phyloP scores from a whole-genome alignment of 2,888 invertebrate genomes.

The Eupsilia transversa region DNA sequence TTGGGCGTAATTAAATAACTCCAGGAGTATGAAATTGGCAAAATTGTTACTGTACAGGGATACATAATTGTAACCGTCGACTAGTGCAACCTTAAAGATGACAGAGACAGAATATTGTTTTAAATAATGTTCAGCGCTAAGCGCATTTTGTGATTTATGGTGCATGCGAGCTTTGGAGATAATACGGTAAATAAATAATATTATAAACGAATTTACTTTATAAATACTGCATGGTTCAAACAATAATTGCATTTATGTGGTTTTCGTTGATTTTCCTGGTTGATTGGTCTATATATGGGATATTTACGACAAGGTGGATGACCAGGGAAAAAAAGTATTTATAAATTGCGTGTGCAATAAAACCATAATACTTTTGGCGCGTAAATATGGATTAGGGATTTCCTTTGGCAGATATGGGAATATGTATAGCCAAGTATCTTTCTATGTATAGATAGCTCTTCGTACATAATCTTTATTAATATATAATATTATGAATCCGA shows the following conservation, averaged over 20 bases:
- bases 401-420: not conserved
- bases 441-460: not conserved
- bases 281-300: slow-evolving; percentile 10
- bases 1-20: too few relatives aligned
- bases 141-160: too few relatives aligned
- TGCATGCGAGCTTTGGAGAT: not conserved
- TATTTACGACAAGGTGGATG: slow-evolving; percentile 3
- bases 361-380: not conserved
- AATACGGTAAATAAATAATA: not conserved
- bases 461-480: too few relatives aligned
- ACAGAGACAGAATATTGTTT: not conserved
- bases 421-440: not conserved
- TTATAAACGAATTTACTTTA: too few relatives aligned
- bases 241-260: not conserved
- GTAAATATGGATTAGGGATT: not conserved
- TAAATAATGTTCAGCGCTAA: too few relatives aligned
- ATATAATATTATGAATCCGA: too few relatives aligned
- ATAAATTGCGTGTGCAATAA: not conserved
- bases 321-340: not conserved
- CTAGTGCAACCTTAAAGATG: too few relatives aligned
- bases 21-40: too few relatives aligned
- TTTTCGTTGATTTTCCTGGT: slow-evolving; percentile 33
- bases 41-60: too few relatives aligned
- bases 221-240: not conserved
- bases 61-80: too few relatives aligned